Evolutionary conservation across 2,797 vertebrate species (phyloP).

Genomic region (Galaxias olidus): DNA sequence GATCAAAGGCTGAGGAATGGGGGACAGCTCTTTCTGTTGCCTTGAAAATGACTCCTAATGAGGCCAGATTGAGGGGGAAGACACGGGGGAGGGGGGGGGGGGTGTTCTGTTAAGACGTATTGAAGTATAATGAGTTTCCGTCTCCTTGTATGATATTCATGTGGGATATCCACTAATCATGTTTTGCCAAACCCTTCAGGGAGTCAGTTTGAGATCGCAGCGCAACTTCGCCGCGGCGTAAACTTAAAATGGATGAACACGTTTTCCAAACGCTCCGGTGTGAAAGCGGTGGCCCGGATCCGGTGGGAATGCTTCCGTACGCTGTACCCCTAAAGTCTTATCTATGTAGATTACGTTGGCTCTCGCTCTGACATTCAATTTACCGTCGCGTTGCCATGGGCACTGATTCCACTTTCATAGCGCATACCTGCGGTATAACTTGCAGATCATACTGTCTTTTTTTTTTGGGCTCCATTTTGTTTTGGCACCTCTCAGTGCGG

Average conservation of each 20-base stretch:
- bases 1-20: slow-evolving; percentile 46
- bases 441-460: slow-evolving; percentile 2
- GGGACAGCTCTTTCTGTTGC: slow-evolving; percentile 25
- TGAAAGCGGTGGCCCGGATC: slow-evolving; percentile 3
- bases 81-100: background rate
- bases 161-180: slow-evolving; percentile 20
- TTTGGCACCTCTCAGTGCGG: background rate
- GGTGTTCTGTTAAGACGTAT: slow-evolving; percentile 4
- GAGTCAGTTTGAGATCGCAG: slow-evolving; percentile 9
- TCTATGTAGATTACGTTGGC: background rate
- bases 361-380: background rate
- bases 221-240: slow-evolving; percentile 18
- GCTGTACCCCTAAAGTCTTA: slow-evolving; percentile 3
- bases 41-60: slow-evolving; percentile 34
- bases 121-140: slow-evolving; percentile 21
- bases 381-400: background rate
- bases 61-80: slow-evolving; percentile 7
- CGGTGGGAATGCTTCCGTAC: slow-evolving; percentile 2
- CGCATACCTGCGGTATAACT: slow-evolving; percentile 15
- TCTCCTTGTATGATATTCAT: slow-evolving; percentile 22
- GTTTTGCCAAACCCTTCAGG: slow-evolving; percentile 9
- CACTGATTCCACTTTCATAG: slow-evolving; percentile 1
- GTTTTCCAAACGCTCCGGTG: slow-evolving; percentile 3
- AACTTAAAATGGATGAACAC: slow-evolving; percentile 7
- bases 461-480: background rate